Base-by-base conservation (phyloP, 2,797 vertebrate species). In the Sebastes hopkinsi region DNA sequence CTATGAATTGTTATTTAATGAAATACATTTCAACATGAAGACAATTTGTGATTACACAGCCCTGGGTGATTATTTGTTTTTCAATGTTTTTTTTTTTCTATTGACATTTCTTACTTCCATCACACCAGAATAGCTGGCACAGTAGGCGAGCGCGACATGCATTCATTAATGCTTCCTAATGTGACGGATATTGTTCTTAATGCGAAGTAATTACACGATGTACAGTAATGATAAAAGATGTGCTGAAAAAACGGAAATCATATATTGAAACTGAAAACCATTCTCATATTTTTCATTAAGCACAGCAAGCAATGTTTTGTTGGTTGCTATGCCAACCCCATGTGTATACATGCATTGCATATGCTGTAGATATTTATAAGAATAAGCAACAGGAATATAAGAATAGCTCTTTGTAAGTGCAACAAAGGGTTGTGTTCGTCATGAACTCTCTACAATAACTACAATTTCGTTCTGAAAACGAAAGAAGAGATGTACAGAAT, bases 211-310 rank as follows among this genome's bases (percentile, higher is more conserved):
- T 61, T 77, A 55, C 9, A 67, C 6, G 3, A 36, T 0, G 8
- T 52, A 71, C 55, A 75, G 0, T 55, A 65, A 27, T 72, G 22
- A 70, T 71, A 23, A 70, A 80, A 76, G n/a, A 75, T 68, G 8
- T 50, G 38, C 30, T 67, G 27, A 18, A 58, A 52, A n/a, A 4
- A 16, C 6, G n/a, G 0, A 67, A 67, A 68, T 59, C 12, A 14
- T 58, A 42, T 1, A 25, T 68, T 11, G 20, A 36, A 62, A 50
- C n/a, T 27, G 36, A 27, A 68, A 68, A 59, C 6, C 6, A 23
- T 30, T 64, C 4, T 59, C 22, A 7, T 64, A 12, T 56, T 81
- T 74, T n/a, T 59, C 27, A 71, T 69, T 60, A 66, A 65, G 27
- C 13, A 32, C 38, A 16, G 55, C 7, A 25, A 54, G 38, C 11